These are phyloP conservation scores for Thaumatotibia leucotreta DNA, from an alignment of 1,140 invertebrate species.

Conservation along the genomic window DNA sequence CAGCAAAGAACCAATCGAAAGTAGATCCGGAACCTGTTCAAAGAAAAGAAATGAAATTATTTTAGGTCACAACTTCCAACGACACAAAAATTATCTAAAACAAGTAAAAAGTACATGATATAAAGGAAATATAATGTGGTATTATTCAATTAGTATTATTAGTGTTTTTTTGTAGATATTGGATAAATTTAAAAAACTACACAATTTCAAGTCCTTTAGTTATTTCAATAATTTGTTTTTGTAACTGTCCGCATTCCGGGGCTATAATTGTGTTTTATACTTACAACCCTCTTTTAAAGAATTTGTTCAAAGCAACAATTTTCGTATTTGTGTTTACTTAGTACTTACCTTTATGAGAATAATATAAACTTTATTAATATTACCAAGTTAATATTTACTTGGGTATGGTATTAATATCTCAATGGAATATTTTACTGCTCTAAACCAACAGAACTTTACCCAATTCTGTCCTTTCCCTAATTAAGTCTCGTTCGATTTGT, in stretches of 20 bases:
- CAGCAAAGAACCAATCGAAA: constrained; percentile 62
- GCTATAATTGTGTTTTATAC: no score
- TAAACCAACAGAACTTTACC: not conserved
- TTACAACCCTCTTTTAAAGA: no score
- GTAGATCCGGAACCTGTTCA: constrained; percentile 52
- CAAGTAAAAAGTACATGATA: no score
- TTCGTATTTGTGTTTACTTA: not conserved
- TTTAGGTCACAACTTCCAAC: not conserved
- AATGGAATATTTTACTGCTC: not conserved
- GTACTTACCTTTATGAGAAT: not conserved
- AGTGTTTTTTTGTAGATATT: no score
- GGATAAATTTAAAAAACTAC: no score
- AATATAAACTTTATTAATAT: not conserved
- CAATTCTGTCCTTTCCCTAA: not conserved
- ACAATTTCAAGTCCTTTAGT: no score
- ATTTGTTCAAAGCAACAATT: not conserved
- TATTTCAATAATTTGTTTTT: no score
- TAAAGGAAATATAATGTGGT: no score
- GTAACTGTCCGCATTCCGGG: no score
- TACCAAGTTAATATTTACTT: not conserved
- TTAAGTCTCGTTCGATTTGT: not conserved
- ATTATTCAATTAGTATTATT: no score
- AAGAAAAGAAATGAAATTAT: not conserved
- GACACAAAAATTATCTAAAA: no score
- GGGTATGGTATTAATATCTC: not conserved